phyloP scores from a whole-genome alignment of 2,888 invertebrate genomes.

The Drosophila emarginata region DNA sequence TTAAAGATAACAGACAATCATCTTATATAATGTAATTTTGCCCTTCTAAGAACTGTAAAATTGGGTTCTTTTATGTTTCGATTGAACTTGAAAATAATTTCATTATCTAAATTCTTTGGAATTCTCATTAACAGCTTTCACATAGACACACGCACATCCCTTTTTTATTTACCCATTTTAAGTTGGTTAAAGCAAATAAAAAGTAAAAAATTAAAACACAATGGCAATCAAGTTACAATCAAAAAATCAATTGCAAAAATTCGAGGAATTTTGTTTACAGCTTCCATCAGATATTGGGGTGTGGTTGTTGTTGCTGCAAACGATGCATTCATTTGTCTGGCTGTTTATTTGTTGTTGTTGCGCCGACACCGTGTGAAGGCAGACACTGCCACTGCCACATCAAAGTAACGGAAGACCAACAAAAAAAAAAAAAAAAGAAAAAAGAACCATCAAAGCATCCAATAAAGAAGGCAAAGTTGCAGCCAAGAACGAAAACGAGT shows the following conservation, averaged over 20 bases:
- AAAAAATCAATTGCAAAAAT: constrained; percentile 38
- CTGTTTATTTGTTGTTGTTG: constrained; percentile 12
- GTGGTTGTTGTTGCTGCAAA: constrained; percentile 13
- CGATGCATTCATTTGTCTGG: constrained; percentile 17
- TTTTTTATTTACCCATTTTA: not conserved
- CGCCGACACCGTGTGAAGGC: constrained; percentile 2
- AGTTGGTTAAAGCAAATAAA: not conserved
- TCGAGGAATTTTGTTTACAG: constrained; percentile 20
- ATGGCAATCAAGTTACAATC: constrained; percentile 19
- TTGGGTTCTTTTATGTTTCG: not conserved
- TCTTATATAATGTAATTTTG: not conserved
- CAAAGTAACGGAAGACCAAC: constrained; percentile 43
- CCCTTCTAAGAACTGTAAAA: not conserved
- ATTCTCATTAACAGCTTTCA: not conserved
- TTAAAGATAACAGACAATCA: not conserved
- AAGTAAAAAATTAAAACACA: not conserved
- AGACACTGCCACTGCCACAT: constrained; percentile 28
- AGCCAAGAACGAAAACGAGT: not conserved
- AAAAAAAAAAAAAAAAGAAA: constrained; percentile 7
- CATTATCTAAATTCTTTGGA: not conserved
- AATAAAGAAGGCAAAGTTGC: constrained; percentile 10
- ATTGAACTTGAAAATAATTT: not conserved
- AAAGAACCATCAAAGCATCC: constrained; percentile 30
- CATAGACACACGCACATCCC: not conserved
- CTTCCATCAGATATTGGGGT: not conserved